Conservation (phyloP, 30 jellyfish, hydroid and myxozoan genomes). For the Chrysaora quinquecirrha region DNA sequence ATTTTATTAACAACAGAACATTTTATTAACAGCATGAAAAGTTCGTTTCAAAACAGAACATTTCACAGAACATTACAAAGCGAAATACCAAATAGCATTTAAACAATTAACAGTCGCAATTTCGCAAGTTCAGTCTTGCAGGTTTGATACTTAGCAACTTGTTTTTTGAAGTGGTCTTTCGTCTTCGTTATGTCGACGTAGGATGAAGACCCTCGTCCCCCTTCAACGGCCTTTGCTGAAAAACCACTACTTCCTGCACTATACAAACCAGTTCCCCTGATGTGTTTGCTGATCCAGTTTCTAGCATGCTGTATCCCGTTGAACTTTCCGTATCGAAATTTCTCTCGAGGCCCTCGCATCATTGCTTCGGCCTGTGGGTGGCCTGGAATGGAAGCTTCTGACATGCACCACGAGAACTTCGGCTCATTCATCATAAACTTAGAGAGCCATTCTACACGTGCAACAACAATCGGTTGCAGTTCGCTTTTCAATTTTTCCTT, state of each 20-base stretch:
- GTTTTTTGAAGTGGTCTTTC: not conserved
- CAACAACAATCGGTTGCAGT: too few species aligned
- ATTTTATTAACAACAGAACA: too few species aligned
- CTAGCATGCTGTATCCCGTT: not conserved
- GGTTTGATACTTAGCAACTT: not conserved
- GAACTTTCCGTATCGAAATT: not conserved
- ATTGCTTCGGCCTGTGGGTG: not conserved
- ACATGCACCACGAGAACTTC: not conserved
- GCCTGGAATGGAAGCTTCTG: not conserved
- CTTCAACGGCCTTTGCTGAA: not conserved
- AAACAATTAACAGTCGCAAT: too few species aligned
- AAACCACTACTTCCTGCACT: not conserved
- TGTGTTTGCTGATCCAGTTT: not conserved
- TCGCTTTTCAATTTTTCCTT: too few species aligned
- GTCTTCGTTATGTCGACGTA: not conserved
- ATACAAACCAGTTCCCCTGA: not conserved
- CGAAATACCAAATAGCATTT: too few species aligned
- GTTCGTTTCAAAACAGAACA: too few species aligned
- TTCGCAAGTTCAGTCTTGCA: not conserved
- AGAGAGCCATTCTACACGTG: too few species aligned
- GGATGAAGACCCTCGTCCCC: not conserved
- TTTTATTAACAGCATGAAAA: too few species aligned
- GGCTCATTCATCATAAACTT: not conserved
- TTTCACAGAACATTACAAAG: too few species aligned
- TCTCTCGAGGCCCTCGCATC: not conserved